Base-by-base conservation (phyloP, 1,140 invertebrate species). In the Heliconius hermathena region DNA sequence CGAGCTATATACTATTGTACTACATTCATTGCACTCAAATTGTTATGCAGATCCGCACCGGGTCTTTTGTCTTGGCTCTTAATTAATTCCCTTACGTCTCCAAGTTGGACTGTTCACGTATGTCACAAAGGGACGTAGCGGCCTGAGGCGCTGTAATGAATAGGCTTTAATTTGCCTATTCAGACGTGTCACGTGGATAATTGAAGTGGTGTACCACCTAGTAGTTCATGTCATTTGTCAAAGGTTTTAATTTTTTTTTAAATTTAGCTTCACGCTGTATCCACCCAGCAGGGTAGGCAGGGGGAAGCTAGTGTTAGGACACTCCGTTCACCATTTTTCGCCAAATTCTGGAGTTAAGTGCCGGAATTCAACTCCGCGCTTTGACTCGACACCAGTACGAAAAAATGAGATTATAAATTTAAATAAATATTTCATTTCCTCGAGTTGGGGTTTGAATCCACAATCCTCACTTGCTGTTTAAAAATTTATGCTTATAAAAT, bases 81-180 rank as follows among this genome's bases (percentile, higher is more conserved):
- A 81, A 81, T 81, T 81, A 78, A 81, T 73, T 73, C 76, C 76
- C 66, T 78, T 75, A 76, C 79, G 75, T 81, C 75, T 73, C 73
- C 75, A 81, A 81, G 79, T 77, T 73, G 79, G 80, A 77, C 80
- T 78, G 71, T 71, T 78, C 80, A 77, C 57, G 79, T 73, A 71
- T 78, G 76, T 78, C 80, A 74, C 76, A 81, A 73, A 73, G 72
- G 71, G 80, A 81, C 66, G 57, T 73, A 52, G 74, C 60, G 60
- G 60, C 80, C 73, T 76, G 36, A 70, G 76, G 80, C 80, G 11
- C 54, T 73, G 75, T 73, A 71, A 77, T 81, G 80, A 81, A 81
- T 81, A 49, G 71, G 76, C 76, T 81, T 81, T 81, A 81, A 81
- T 81, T 81, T 81, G 80, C 76, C 76, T 70, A 77, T 74, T 54